These are phyloP conservation scores for Gulo gulo DNA, from an alignment of 2,113 vertebrate species.

Conservation along the genomic window DNA sequence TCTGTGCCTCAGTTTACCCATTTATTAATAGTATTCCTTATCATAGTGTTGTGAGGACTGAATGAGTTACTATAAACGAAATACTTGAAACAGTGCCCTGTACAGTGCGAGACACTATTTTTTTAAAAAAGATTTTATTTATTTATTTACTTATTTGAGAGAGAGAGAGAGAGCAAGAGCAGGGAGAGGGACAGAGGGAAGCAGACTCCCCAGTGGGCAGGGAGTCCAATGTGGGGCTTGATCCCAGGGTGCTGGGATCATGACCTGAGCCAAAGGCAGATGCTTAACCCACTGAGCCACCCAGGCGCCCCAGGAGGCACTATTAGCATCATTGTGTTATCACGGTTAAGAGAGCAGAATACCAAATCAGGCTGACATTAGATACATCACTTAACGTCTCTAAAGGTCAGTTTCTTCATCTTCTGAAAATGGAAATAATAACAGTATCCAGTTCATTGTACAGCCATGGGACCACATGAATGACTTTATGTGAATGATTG, in stretches of 20 bases:
- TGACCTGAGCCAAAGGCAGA: neutral
- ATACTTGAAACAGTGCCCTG: neutral
- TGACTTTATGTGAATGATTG: neutral
- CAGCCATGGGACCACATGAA: too few relatives aligned
- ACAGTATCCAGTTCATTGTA: neutral
- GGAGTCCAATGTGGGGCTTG: neutral
- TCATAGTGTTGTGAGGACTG: neutral
- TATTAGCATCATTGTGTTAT: accelerated
- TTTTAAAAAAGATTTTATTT: neutral
- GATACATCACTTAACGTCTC: neutral
- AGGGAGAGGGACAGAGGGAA: neutral
- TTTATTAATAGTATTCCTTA: neutral
- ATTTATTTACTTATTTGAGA: neutral
- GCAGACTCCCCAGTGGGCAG: neutral
- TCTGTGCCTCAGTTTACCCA: neutral
- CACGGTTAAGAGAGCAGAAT: neutral
- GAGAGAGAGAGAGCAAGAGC: neutral
- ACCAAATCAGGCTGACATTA: accelerated
- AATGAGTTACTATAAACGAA: neutral
- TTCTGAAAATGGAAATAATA: neutral
- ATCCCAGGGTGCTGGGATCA: neutral
- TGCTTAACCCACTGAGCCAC: neutral
- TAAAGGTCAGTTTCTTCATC: neutral
- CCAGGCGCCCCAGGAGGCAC: neutral
- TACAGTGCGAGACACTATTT: neutral